phyloP scores from a whole-genome alignment of 2,888 invertebrate species.

The Orthonevra nobilis region DNA sequence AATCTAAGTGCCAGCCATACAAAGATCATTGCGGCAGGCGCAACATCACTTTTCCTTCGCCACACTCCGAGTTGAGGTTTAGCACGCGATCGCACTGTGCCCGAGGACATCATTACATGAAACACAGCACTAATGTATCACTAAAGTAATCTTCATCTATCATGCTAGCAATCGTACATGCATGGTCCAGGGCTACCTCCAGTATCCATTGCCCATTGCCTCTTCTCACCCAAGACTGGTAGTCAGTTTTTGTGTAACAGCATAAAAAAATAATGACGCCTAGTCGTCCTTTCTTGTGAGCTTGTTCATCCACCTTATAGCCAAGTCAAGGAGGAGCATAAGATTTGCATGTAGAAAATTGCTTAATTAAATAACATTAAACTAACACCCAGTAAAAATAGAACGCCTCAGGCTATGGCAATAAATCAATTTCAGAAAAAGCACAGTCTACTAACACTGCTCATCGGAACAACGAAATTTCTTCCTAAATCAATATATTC shows the following conservation, averaged over 20 bases:
- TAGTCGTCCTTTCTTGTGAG: slow-evolving; percentile 44
- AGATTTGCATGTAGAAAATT: slow-evolving; percentile 58
- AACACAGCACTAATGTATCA: slow-evolving; percentile 64
- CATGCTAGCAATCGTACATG: slow-evolving; percentile 27
- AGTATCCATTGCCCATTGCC: slow-evolving; percentile 15
- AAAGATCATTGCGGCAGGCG: slow-evolving; percentile 47
- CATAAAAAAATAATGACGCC: slow-evolving; percentile 37
- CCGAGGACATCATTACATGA: slow-evolving; percentile 65
- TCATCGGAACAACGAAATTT: no score
- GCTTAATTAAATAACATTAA: slow-evolving; percentile 63
- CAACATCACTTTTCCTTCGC: slow-evolving; percentile 53
- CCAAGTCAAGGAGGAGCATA: not conserved
- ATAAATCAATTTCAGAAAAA: slow-evolving; percentile 62
- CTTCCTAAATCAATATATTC: no score
- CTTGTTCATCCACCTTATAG: slow-evolving; percentile 24
- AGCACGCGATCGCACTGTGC: slow-evolving; percentile 54
- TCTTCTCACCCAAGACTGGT: slow-evolving; percentile 39
- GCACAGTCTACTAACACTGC: no score
- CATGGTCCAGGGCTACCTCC: not conserved
- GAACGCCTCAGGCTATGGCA: slow-evolving; percentile 19
- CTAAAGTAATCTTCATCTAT: slow-evolving; percentile 65
- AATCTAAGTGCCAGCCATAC: slow-evolving; percentile 23
- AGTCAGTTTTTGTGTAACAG: slow-evolving; percentile 3
- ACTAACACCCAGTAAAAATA: slow-evolving; percentile 36
- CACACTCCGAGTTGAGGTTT: slow-evolving; percentile 23